These are phyloP conservation scores for Diabrotica virgifera DNA, from an alignment of 1,140 invertebrate genomes.

Conservation along the genomic window DNA sequence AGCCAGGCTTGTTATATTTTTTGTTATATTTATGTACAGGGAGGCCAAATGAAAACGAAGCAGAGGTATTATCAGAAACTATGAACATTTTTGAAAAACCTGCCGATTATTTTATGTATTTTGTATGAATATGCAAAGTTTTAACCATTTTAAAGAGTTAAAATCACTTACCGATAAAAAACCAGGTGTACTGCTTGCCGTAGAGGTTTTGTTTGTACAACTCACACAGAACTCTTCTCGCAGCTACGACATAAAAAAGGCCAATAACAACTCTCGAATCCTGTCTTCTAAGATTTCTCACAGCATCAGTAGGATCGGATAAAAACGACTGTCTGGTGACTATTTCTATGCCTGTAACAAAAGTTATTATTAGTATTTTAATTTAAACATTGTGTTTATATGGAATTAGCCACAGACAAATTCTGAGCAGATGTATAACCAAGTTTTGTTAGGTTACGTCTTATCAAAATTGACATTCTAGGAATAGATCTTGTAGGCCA, in stretches of 20 bases:
- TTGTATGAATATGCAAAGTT: neutral
- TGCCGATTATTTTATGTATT: too few relatives aligned
- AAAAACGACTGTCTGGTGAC: constrained; percentile 85
- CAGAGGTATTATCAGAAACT: too few relatives aligned
- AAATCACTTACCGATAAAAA: constrained; percentile 85
- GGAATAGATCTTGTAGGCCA: too few relatives aligned
- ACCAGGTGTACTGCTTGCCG: constrained; percentile 97
- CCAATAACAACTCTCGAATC: constrained; percentile 97
- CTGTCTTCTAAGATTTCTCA: constrained; percentile 87
- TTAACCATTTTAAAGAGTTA: neutral
- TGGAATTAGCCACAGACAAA: too few relatives aligned
- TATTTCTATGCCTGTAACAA: constrained; percentile 28
- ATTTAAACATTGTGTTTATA: too few relatives aligned
- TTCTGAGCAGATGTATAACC: too few relatives aligned
- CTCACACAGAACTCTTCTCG: constrained; percentile 93
- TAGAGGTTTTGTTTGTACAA: constrained; percentile 93
- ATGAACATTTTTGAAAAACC: too few relatives aligned
- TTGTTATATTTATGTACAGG: too few relatives aligned
- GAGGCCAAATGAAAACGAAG: too few relatives aligned
- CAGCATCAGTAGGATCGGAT: constrained; percentile 93
- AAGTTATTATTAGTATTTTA: neutral
- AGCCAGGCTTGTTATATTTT: too few relatives aligned
- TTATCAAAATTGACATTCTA: too few relatives aligned
- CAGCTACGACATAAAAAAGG: constrained; percentile 96
- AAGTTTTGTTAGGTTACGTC: too few relatives aligned